These are phyloP conservation scores for Exocentrus adspersus DNA, from an alignment of 2,888 invertebrate species.

Conservation along the genomic window DNA sequence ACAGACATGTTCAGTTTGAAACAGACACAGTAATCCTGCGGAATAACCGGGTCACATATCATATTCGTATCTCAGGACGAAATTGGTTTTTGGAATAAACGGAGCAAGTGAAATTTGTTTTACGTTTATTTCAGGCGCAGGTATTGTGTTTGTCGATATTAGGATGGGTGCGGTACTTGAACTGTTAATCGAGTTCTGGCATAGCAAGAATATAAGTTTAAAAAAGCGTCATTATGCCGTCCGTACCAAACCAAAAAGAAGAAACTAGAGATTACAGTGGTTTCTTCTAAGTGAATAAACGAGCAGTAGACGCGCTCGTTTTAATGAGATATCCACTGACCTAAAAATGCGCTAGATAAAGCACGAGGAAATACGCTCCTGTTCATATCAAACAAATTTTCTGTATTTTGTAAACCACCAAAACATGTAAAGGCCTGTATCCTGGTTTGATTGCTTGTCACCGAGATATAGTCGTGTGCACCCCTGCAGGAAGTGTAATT, in stretches of 20 bases:
- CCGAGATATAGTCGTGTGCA: background rate
- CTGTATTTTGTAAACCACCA: too few species aligned
- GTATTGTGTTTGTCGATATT: too few species aligned
- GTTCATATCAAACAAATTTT: too few species aligned
- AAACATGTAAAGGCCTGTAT: too few species aligned
- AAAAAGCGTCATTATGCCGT: background rate
- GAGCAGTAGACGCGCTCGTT: slow-evolving; percentile 7
- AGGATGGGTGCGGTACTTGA: too few species aligned
- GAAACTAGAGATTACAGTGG: slow-evolving; percentile 10
- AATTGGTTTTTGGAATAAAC: slow-evolving; percentile 15
- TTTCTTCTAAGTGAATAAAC: slow-evolving; percentile 11
- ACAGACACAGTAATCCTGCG: slow-evolving; percentile 29
- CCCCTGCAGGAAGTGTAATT: background rate
- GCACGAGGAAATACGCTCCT: background rate
- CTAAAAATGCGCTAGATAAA: slow-evolving; percentile 17
- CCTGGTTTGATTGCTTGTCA: too few species aligned
- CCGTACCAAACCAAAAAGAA: slow-evolving; percentile 1
- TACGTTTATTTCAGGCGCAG: slow-evolving; percentile 12
- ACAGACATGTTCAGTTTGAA: slow-evolving; percentile 36
- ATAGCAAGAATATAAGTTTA: too few species aligned
- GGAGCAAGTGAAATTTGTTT: slow-evolving; percentile 15
- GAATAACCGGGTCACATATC: slow-evolving; percentile 31
- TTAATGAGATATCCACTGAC: slow-evolving; percentile 18
- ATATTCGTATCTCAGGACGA: slow-evolving; percentile 20
- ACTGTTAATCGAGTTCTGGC: too few species aligned